These are phyloP conservation scores for Heliconius ethilla DNA, from an alignment of 2,888 invertebrate genomes.

Conservation along the genomic window DNA sequence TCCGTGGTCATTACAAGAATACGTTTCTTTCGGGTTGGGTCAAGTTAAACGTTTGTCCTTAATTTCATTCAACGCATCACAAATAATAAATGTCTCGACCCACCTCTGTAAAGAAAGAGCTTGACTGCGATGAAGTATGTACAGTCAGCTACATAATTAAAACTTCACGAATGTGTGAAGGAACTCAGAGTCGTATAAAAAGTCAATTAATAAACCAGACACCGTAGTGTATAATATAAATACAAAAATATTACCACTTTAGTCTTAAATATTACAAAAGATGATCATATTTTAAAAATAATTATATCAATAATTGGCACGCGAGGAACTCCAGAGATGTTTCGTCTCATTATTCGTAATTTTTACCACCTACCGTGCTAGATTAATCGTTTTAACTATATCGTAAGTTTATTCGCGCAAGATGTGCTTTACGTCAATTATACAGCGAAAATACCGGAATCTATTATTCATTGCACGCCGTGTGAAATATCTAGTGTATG, in stretches of 20 bases:
- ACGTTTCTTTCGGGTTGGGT: conserved; percentile 44
- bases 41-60: conserved; percentile 36
- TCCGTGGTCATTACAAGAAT: conserved; percentile 37
- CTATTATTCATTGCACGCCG: conserved; percentile 63
- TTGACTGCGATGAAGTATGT: conserved; percentile 30
- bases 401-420: conserved; percentile 72
- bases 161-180: conserved; percentile 52
- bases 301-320: conserved; percentile 82
- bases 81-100: conserved; percentile 42
- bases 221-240: conserved; percentile 57
- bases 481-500: conserved; percentile 36
- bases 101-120: conserved; percentile 37
- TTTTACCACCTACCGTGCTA: conserved; percentile 79
- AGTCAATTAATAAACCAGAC: conserved; percentile 68
- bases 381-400: conserved; percentile 80
- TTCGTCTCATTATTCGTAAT: conserved; percentile 75
- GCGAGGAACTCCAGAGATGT: conserved; percentile 64
- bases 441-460: conserved; percentile 72
- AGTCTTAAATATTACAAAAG: conserved; percentile 75
- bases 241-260: conserved; percentile 65
- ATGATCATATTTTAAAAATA: conserved; percentile 79
- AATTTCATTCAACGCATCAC: conserved; percentile 41
- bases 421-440: conserved; percentile 74
- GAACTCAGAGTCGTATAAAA: conserved; percentile 56
- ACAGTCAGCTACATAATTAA: conserved; percentile 40